phyloP scores from a whole-genome alignment of 1,140 invertebrate genomes.

The Drosophila bipectinata region DNA sequence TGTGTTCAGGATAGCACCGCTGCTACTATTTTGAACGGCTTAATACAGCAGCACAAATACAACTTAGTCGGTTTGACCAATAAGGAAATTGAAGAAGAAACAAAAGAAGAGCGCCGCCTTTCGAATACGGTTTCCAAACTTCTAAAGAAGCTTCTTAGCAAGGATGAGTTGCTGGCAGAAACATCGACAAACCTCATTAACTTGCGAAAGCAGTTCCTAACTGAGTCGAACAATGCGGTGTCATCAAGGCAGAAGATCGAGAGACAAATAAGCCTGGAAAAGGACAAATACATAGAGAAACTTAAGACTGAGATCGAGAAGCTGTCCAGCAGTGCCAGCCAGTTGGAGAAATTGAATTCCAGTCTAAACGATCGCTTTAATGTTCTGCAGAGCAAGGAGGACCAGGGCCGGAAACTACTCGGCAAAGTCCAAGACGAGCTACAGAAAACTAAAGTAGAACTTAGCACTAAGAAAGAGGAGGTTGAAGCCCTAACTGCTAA shows the following conservation, averaged over 20 bases:
- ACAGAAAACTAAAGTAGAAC: constrained; percentile 2
- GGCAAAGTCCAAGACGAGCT: constrained; percentile 1
- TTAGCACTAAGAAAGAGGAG: constrained; percentile 3
- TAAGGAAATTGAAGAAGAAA: neutral
- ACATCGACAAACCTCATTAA: too few species aligned
- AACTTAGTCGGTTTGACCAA: neutral
- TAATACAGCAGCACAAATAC: neutral
- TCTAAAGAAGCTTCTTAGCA: neutral
- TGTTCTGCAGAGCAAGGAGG: neutral
- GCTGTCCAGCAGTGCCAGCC: too few species aligned
- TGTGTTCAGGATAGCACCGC: neutral
- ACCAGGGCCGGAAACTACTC: neutral
- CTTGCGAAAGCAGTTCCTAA: too few species aligned
- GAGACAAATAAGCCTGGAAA: neutral
- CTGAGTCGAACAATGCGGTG: too few species aligned
- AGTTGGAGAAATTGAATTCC: constrained; percentile 25
- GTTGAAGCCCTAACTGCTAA: constrained; percentile 8
- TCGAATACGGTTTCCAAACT: neutral
- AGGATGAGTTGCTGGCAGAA: neutral
- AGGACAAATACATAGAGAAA: neutral
- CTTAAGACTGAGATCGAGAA: constrained; percentile 21
- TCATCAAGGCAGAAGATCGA: too few species aligned
- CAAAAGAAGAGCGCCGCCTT: neutral
- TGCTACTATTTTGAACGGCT: neutral
- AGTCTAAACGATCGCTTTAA: constrained; percentile 24